phyloP scores from a whole-genome alignment of 2,888 invertebrate species.

The Drosophila infuscata region DNA sequence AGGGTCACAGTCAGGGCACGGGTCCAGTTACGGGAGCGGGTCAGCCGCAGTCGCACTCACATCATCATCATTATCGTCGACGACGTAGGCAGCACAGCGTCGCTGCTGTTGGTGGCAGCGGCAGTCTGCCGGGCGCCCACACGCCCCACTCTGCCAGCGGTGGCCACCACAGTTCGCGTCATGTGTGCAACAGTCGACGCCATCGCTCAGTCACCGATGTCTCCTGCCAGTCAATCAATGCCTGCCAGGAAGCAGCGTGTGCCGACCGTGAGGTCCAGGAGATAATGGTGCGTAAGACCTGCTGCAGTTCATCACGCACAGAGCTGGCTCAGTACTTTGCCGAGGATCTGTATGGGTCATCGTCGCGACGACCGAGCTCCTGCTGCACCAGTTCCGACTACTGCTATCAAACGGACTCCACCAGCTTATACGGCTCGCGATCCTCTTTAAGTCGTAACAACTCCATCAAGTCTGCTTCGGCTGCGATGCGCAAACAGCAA shows the following conservation, averaged over 20 bases:
- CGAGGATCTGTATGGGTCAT: conserved; percentile 83
- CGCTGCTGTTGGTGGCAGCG: conserved; percentile 68
- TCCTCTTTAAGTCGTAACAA: conserved; percentile 85
- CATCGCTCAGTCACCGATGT: conserved; percentile 84
- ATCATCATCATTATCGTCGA: conserved; percentile 73
- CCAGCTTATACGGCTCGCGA: conserved; percentile 84
- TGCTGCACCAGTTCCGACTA: conserved; percentile 85
- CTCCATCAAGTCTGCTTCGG: conserved; percentile 84
- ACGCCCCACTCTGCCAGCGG: conserved; percentile 51
- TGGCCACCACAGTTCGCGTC: conserved; percentile 35
- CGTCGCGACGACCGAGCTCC: conserved; percentile 83
- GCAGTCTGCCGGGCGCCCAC: conserved; percentile 75
- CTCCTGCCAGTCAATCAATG: conserved; percentile 79
- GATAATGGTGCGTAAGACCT: conserved; percentile 82
- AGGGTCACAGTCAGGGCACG: conserved; percentile 41
- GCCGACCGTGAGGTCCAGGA: conserved; percentile 84
- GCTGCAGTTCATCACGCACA: conserved; percentile 83
- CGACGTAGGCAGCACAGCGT: conserved; percentile 63
- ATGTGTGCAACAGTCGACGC: conserved; percentile 79
- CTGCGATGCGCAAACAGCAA: conserved; percentile 81
- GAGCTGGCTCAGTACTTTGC: conserved; percentile 84
- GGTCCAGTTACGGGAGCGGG: conserved; percentile 56
- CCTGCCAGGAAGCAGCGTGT: conserved; percentile 82
- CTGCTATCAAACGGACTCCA: conserved; percentile 85
- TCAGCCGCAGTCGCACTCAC: conserved; percentile 55